phyloP scores from a whole-genome alignment of 2,797 vertebrate genomes.

The Eulemur coronatus region DNA sequence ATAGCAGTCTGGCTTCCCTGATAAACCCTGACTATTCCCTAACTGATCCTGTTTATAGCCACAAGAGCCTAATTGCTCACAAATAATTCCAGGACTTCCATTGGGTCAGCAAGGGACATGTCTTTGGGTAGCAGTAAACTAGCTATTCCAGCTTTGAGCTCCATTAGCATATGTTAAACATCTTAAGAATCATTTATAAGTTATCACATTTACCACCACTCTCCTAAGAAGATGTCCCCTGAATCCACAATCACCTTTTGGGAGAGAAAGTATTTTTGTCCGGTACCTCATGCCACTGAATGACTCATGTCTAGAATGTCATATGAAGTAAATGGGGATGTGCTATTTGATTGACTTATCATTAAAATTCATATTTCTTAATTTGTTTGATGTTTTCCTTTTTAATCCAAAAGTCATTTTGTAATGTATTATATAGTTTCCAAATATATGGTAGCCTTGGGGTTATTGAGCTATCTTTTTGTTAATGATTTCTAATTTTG shows the following conservation, averaged over 20 bases:
- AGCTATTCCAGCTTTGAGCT: not conserved
- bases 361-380: slow-evolving; percentile 25
- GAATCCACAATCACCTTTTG: not conserved
- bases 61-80: not conserved
- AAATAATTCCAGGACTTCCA: not conserved
- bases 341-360: not conserved
- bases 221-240: not conserved
- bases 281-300: not conserved
- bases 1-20: not conserved
- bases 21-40: not conserved
- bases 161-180: not conserved
- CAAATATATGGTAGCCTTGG: not conserved
- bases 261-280: not conserved
- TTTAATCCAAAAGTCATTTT: not conserved
- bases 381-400: not conserved
- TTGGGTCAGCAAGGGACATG: not conserved
- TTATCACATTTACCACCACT: not conserved
- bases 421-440: not conserved
- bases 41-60: not conserved
- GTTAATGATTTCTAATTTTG: not conserved
- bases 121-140: not conserved
- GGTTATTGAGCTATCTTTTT: not conserved
- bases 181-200: not conserved
- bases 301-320: not conserved
- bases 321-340: not conserved